phyloP scores from a whole-genome alignment of 2,797 vertebrate species.

The Coilia nasus region DNA sequence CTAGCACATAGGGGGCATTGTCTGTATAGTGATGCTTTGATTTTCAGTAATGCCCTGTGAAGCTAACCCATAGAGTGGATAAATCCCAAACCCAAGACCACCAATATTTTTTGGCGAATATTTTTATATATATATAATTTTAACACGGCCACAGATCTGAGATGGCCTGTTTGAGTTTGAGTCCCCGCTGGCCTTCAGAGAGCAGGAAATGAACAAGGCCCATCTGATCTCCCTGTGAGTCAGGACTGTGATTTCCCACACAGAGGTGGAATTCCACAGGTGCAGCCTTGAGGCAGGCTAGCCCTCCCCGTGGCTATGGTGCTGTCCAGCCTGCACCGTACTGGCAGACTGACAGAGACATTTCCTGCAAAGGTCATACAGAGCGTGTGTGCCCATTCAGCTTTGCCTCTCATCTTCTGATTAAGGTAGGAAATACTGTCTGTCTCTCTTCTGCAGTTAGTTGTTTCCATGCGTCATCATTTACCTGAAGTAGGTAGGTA shows the following conservation, averaged over 20 bases:
- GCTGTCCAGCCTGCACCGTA: neutral
- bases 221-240: neutral
- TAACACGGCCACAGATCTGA: neutral
- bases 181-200: neutral
- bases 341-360: neutral
- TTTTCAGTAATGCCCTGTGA: too few relatives aligned
- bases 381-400: neutral
- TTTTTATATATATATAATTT: too few relatives aligned
- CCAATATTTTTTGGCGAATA: neutral
- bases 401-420: neutral
- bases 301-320: too few relatives aligned
- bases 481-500: neutral
- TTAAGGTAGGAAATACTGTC: neutral
- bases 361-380: neutral
- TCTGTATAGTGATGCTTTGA: too few relatives aligned
- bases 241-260: slow-evolving; percentile 26
- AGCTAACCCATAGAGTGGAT: too few relatives aligned
- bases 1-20: too few relatives aligned
- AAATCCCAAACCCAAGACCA: neutral
- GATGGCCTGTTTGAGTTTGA: neutral
- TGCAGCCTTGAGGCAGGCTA: too few relatives aligned
- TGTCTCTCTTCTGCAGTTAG: neutral
- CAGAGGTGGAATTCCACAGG: slow-evolving; percentile 10
- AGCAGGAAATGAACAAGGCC: slow-evolving; percentile 24
- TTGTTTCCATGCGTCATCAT: neutral